phyloP scores from a whole-genome alignment of 1,140 invertebrate species.

The Coboldia fuscipes region DNA sequence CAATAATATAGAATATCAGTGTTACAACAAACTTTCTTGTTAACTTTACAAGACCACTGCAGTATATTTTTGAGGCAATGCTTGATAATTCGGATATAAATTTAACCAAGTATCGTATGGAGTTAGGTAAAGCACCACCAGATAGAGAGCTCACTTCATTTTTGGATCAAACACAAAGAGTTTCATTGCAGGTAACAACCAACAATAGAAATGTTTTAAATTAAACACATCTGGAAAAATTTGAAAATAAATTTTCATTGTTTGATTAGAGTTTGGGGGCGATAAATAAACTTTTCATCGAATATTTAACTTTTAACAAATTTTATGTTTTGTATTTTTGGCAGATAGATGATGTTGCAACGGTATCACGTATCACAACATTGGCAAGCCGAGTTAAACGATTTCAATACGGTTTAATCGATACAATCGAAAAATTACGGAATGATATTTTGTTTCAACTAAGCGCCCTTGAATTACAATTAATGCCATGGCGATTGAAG shows the following conservation, averaged over 20 bases:
- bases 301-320: too few relatives aligned
- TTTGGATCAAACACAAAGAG: slow-evolving; percentile 47
- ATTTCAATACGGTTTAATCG: slow-evolving; percentile 33
- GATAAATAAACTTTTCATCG: too few relatives aligned
- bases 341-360: slow-evolving; percentile 31
- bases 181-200: slow-evolving; percentile 36
- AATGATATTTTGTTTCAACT: slow-evolving; percentile 50
- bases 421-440: slow-evolving; percentile 41
- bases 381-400: slow-evolving; percentile 33
- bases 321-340: too few relatives aligned
- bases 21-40: slow-evolving; percentile 16
- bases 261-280: not conserved
- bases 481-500: slow-evolving; percentile 34
- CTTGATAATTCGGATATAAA: slow-evolving; percentile 37
- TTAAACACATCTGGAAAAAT: not conserved
- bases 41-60: slow-evolving; percentile 29
- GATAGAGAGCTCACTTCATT: slow-evolving; percentile 47
- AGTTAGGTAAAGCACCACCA: slow-evolving; percentile 38
- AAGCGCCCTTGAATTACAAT: slow-evolving; percentile 46
- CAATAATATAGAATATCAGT: slow-evolving; percentile 8
- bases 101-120: slow-evolving; percentile 37
- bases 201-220: not conserved
- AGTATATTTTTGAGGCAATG: slow-evolving; percentile 35
- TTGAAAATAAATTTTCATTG: not conserved
- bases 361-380: slow-evolving; percentile 38